phyloP scores from a whole-genome alignment of 2,888 invertebrate genomes.

The Agriopis aurantiaria region DNA sequence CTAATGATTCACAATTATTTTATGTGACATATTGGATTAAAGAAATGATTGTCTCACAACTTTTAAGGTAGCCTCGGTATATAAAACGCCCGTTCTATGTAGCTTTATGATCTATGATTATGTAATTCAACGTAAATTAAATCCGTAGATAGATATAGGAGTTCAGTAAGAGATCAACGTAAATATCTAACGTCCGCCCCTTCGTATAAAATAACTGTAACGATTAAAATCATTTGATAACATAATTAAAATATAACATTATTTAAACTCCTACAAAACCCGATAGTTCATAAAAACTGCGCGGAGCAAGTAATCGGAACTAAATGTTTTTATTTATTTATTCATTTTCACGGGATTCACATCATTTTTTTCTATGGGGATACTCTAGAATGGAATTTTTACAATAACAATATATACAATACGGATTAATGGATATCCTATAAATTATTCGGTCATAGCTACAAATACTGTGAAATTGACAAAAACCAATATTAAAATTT shows the following conservation, averaged over 20 bases:
- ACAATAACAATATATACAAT: not conserved
- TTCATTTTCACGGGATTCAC: slow-evolving; percentile 2
- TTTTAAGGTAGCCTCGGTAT: too few relatives aligned
- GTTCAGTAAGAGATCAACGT: slow-evolving; percentile 58
- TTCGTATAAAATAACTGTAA: slow-evolving; percentile 45
- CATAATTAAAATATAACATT: slow-evolving; percentile 40
- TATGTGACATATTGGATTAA: too few relatives aligned
- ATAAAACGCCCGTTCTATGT: too few relatives aligned
- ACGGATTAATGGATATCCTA: not conserved
- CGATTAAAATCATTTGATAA: slow-evolving; percentile 33
- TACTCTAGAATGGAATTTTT: not conserved
- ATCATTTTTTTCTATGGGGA: not conserved
- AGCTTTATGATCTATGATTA: too few relatives aligned
- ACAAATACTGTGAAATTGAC: not conserved
- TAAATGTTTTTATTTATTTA: not conserved
- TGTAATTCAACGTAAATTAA: not conserved
- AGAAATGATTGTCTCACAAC: too few relatives aligned
- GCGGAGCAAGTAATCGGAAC: not conserved
- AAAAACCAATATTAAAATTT: not conserved
- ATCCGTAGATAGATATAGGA: not conserved
- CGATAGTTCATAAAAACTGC: slow-evolving; percentile 2
- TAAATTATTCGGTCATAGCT: slow-evolving; percentile 13
- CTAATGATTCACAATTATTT: too few relatives aligned
- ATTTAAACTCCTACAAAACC: slow-evolving; percentile 34
- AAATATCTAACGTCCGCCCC: slow-evolving; percentile 50